Percentiles rank a stretch among this genome's conserved stretches.
These are phyloP conservation scores for Cerceris ruficornis DNA, from an alignment of 2,888 invertebrate species.

Conservation along the genomic window DNA sequence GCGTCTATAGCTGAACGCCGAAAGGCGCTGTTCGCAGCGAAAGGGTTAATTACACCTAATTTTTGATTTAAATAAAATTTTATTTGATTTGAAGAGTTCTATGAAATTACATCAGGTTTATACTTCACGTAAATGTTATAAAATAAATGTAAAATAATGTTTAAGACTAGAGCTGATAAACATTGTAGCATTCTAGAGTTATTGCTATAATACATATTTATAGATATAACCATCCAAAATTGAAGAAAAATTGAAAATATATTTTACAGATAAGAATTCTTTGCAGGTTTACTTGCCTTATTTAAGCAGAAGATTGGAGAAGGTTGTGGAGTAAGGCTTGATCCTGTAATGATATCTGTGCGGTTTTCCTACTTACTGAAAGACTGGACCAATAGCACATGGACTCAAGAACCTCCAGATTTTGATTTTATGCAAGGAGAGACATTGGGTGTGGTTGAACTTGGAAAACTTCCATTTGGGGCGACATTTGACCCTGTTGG, in stretches of 20 bases:
- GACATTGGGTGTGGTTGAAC: constrained; percentile 82
- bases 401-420: constrained; percentile 85
- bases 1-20: no score
- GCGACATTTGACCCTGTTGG: constrained; percentile 90
- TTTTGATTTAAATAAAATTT: background rate
- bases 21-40: no score
- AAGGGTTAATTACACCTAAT: no score
- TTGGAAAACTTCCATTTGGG: constrained; percentile 90
- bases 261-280: constrained; percentile 21
- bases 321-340: constrained; percentile 81
- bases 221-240: background rate
- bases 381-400: constrained; percentile 85
- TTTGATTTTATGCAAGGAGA: constrained; percentile 84
- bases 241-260: background rate
- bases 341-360: constrained; percentile 88
- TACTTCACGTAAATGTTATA: no score
- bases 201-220: background rate
- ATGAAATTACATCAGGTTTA: no score
- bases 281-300: constrained; percentile 87
- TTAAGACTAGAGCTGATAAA: no score
- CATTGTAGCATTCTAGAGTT: no score
- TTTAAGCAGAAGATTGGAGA: constrained; percentile 94
- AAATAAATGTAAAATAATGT: no score
- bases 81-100: background rate
- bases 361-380: constrained; percentile 89